These are phyloP conservation scores for Cecropterus lyciades DNA, from an alignment of 1,140 invertebrate species.

Conservation along the genomic window DNA sequence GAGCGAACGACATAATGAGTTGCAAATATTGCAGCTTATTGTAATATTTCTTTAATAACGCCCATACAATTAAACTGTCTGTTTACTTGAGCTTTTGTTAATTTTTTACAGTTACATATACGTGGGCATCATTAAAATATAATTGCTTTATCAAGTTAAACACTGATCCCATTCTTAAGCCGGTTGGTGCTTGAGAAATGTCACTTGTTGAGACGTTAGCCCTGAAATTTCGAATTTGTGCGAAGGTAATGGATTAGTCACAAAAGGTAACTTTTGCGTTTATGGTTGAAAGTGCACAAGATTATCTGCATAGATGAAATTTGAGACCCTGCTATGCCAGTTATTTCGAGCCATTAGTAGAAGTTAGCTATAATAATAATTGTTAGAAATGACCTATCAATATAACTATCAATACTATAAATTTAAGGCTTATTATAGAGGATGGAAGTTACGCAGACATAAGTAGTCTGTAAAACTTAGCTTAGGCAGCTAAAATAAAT, in stretches of 20 bases:
- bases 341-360: too few species aligned
- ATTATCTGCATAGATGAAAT: too few species aligned
- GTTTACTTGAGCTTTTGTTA: conserved; percentile 5
- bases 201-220: conserved; percentile 29
- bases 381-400: too few species aligned
- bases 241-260: conserved; percentile 29
- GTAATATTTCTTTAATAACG: background rate
- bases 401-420: too few species aligned
- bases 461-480: too few species aligned
- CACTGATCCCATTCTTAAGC: conserved; percentile 30
- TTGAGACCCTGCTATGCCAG: too few species aligned
- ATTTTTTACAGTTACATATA: background rate
- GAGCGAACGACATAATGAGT: background rate
- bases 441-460: too few species aligned
- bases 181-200: conserved; percentile 22
- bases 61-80: background rate
- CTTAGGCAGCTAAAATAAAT: too few species aligned
- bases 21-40: background rate
- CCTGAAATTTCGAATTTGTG: conserved; percentile 27
- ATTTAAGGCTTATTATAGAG: too few species aligned
- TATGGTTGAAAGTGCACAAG: too few species aligned
- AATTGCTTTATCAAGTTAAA: conserved; percentile 20
- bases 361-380: too few species aligned
- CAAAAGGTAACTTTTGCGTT: conserved; percentile 9
- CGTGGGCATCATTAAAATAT: conserved; percentile 5